These are phyloP conservation scores for Synanthedon tipuliformis DNA, from an alignment of 2,888 invertebrate genomes.

Conservation along the genomic window DNA sequence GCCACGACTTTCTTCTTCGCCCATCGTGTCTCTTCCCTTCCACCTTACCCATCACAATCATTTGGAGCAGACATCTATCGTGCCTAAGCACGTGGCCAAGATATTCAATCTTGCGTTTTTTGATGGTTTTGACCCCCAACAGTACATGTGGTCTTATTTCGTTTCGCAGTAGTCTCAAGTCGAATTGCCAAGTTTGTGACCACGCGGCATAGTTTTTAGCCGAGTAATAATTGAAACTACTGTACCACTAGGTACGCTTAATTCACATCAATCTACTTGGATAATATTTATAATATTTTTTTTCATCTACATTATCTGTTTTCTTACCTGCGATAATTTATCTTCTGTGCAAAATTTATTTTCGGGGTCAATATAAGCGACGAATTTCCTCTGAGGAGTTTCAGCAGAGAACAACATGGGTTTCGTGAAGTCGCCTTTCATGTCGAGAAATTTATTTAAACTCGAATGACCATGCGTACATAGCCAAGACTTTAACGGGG, in stretches of 20 bases:
- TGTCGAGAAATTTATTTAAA: conserved; percentile 83
- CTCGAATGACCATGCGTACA: conserved; percentile 87
- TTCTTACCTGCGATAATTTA: conserved; percentile 88
- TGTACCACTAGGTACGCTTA: no score
- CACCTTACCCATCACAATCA: no score
- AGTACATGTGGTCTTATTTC: no score
- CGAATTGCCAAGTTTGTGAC: no score
- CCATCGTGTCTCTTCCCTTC: no score
- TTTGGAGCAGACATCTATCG: no score
- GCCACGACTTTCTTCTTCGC: no score
- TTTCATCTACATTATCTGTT: not conserved
- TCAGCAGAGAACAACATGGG: conserved; percentile 89
- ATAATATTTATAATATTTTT: not conserved
- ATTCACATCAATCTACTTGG: not conserved
- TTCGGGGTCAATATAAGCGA: conserved; percentile 94
- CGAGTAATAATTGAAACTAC: not conserved
- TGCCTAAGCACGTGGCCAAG: no score
- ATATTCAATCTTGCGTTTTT: no score
- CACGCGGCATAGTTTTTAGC: not conserved
- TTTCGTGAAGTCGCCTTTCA: conserved; percentile 73
- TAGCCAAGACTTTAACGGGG: conserved; percentile 92
- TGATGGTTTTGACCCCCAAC: no score
- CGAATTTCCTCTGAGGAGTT: conserved; percentile 87
- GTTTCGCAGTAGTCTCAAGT: no score
- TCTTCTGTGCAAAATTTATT: conserved; percentile 89